Base-by-base conservation (phyloP, 2,113 vertebrate genomes). In the Cavia porcellus region DNA sequence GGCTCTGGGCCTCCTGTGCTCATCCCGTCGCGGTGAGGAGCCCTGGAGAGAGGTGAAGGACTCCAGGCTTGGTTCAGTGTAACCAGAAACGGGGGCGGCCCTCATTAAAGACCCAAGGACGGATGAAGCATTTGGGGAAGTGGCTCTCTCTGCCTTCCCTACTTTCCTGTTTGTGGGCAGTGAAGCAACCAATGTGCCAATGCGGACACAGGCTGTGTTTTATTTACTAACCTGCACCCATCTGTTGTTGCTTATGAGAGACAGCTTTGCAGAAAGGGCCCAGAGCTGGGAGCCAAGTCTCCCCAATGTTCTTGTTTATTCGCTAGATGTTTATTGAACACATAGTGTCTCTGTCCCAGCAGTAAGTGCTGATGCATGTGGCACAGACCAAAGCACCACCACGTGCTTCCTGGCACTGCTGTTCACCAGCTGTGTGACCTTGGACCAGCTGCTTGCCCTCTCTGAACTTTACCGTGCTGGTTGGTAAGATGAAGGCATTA, bases 21-120 rank as follows among this genome's bases (percentile, higher is more conserved):
- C 45, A 24, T 9, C 1, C 0, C 55, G 57, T 30, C 32, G 1
- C 2, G 1, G 38, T 0, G 0, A 42, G 19, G 0, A 2, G 47
- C 75, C 57, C 92, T 14, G 13, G 75, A 32, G 15, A 32, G 32
- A 70, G 80, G 47, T 1, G 0, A 4, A n/a, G 3, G 92, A 55
- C 84, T 38, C 61, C 17, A 15, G 83, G 4, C 28, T 4, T 57
- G 38, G 70, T 70, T 28, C 68, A 8, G 30, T 4, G 82, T 13
- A 32, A 64, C 35, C 77, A 28, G 59, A 10, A 30, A 1, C 13
- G 35, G 7, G 3, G 20, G 20, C 50, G 10, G 12, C 32, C 66
- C 7, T 4, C 20, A 0, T 13, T 2, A 13, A 55, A n/a, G 50
- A 42, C 75, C 38, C 6, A 28, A 6, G 19, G 79, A 45, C 12